These are phyloP conservation scores for Trichogramma dendrolimi DNA, from an alignment of 2,888 invertebrate species.

Conservation along the genomic window DNA sequence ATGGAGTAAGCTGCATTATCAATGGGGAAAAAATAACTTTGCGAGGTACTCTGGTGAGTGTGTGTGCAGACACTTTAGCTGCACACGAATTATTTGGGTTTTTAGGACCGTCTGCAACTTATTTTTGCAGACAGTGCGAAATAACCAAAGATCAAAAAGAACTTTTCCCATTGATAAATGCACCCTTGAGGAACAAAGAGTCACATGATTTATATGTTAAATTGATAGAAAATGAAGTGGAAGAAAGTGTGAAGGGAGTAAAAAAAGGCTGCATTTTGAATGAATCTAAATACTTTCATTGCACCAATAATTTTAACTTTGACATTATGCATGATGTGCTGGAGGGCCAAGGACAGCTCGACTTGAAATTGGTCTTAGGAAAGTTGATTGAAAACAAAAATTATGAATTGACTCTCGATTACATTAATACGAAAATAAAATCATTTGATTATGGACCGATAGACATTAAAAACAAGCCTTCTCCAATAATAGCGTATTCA, in stretches of 20 bases:
- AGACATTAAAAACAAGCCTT: constrained; percentile 24
- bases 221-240: not conserved
- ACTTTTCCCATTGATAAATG: not conserved
- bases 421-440: constrained; percentile 18
- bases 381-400: constrained; percentile 12
- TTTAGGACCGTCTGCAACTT: constrained; percentile 16
- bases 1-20: not conserved
- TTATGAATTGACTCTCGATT: constrained; percentile 2
- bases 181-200: not conserved
- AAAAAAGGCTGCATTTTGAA: constrained; percentile 10
- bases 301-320: constrained; percentile 13
- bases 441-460: constrained; percentile 21
- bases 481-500: constrained; percentile 17
- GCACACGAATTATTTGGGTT: constrained; percentile 25
- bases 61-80: constrained; percentile 23
- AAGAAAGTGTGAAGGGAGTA: not conserved
- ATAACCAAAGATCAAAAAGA: constrained; percentile 5
- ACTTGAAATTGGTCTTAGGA: constrained; percentile 21
- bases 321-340: constrained; percentile 26
- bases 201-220: not conserved
- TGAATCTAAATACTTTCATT: constrained; percentile 18
- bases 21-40: not conserved
- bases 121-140: constrained; percentile 27
- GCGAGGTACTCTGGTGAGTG: constrained; percentile 13
- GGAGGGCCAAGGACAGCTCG: constrained; percentile 16